Base-by-base conservation (phyloP, 2,888 invertebrate genomes). In the Dugesia japonica region DNA sequence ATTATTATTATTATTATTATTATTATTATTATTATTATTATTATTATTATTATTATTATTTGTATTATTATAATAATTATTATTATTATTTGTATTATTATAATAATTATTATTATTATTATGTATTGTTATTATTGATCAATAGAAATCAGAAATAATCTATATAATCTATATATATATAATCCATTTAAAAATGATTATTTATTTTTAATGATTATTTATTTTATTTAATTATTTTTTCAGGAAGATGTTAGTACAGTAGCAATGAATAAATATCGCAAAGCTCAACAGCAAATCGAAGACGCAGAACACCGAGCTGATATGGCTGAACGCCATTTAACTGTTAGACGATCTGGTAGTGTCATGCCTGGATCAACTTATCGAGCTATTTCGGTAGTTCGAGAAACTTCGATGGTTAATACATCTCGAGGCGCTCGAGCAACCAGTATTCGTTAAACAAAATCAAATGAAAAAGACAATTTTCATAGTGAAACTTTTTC, bases 191-290 rank as follows among this genome's bases (percentile, higher is more conserved):
- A 42, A 15, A 42, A 42, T 42, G 42, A 42, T 42, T 42, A n/a
- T n/a, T 13, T 73, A 73, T 15, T 23, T 26, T 26, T 73, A 27
- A 15, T 73, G 27, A 26, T 23, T 26, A 73, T n/a, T 15, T 28
- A 7, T 26, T 13, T 33, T 28, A 26, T 27, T 71, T 20, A n/a
- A n/a, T 26, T 26, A 7, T 23, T 38, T 20, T 79, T 81, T 33
- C 81, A 84, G 84, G 84, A 84, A 80, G 84, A 84, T 76, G 83
- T 84, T 28, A 82, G 83, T 78, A 83, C 81, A 76, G 82, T 84
- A 79, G 83, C 84, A 38, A 83, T 84, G 84, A 84, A 83, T 81
- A 84, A 84, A 80, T 84, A 84, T 82, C 81, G 84, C 79, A 84
- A 84, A 80, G 83, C 83, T 72, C 83, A 83, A 79, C 79, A 81